Percentiles rank a stretch among this genome's conserved stretches.
phyloP scores from a whole-genome alignment of 2,888 invertebrate genomes.

The Atethmia centrago region DNA sequence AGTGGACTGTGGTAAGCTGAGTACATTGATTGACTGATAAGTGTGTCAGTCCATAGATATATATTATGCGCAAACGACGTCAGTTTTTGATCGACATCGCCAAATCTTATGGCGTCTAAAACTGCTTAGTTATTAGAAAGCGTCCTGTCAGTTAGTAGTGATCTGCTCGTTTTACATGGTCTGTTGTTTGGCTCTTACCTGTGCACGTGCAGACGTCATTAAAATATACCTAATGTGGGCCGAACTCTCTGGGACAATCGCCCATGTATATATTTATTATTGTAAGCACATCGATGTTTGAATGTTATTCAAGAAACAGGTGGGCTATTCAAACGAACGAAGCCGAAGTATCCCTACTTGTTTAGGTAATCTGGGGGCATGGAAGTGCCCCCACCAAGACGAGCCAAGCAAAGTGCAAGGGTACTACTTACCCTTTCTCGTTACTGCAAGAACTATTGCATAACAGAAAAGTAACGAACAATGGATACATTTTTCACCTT shows the following conservation, averaged over 20 bases:
- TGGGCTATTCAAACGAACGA: neutral
- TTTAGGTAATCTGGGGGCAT: no score
- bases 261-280: neutral
- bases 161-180: neutral
- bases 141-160: constrained; percentile 2
- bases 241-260: neutral
- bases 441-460: no score
- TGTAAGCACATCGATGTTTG: neutral
- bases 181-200: neutral
- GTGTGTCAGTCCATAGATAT: neutral
- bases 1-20: no score
- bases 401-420: no score
- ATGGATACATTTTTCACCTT: no score
- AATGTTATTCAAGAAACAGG: neutral
- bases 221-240: neutral
- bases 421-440: no score
- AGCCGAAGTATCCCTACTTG: neutral
- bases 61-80: neutral
- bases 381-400: no score
- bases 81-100: constrained; percentile 29
- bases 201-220: neutral
- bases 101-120: constrained; percentile 18
- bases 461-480: no score
- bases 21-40: neutral
- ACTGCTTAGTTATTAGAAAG: constrained; percentile 48